phyloP scores from a whole-genome alignment of 2,888 invertebrate genomes.

The Kryphioiulus occultus region DNA sequence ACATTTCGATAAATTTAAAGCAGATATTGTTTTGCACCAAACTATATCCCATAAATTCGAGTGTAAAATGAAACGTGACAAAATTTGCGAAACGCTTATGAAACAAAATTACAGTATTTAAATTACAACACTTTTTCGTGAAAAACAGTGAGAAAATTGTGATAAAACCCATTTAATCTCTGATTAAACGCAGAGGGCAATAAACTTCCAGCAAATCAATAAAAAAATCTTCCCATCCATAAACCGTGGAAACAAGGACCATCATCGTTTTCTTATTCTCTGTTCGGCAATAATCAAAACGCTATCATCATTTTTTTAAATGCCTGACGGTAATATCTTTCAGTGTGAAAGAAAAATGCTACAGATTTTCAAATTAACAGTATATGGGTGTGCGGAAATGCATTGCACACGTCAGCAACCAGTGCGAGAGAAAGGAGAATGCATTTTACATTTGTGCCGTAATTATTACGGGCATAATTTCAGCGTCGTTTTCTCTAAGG shows the following conservation, averaged over 20 bases:
- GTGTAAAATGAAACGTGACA: no score
- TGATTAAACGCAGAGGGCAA: no score
- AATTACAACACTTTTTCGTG: no score
- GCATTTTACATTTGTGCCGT: slow-evolving; percentile 7
- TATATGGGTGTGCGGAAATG: background rate
- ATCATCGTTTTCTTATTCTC: background rate
- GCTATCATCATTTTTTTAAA: slow-evolving; percentile 35
- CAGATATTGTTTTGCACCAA: no score
- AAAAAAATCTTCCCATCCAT: background rate
- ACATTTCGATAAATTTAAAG: no score
- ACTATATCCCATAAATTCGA: no score
- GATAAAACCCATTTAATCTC: background rate
- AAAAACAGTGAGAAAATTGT: background rate
- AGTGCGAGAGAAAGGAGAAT: background rate
- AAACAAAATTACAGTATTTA: no score
- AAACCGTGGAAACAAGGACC: background rate
- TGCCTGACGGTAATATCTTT: background rate
- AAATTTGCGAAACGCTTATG: no score
- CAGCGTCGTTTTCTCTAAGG: slow-evolving; percentile 4
- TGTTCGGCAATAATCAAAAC: slow-evolving; percentile 26
- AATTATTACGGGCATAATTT: slow-evolving; percentile 19
- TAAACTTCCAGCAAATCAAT: background rate
- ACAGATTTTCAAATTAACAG: slow-evolving; percentile 21
- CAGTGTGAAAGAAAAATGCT: background rate
- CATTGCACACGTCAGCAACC: background rate